Conservation (phyloP, 2,888 invertebrate genomes). For the Helleia helle region DNA sequence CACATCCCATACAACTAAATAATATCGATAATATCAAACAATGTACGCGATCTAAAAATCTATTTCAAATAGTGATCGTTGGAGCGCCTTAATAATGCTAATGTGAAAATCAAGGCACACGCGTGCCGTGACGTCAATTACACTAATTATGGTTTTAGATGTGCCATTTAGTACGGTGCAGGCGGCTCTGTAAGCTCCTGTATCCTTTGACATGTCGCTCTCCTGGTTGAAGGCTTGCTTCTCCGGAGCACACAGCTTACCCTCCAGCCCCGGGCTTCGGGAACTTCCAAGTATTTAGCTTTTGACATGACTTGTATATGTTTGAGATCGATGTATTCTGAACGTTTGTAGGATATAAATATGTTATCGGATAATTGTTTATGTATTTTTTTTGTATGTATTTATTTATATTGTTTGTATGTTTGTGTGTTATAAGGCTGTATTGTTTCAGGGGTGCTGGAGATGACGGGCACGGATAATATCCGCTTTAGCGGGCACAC, state of each 20-base stretch:
- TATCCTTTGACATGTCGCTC: constrained; percentile 4
- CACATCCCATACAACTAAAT: too few relatives aligned
- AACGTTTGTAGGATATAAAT: too few relatives aligned
- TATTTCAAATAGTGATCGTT: background rate
- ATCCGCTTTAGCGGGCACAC: constrained; percentile 98
- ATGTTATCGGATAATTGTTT: background rate
- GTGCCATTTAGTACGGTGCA: constrained; percentile 8
- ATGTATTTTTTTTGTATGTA: background rate
- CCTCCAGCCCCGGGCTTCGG: background rate
- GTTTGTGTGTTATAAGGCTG: too few relatives aligned
- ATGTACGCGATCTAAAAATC: too few relatives aligned
- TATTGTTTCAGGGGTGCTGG: constrained; percentile 86
- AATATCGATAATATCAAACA: too few relatives aligned
- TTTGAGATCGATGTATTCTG: too few relatives aligned
- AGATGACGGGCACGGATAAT: constrained; percentile 88
- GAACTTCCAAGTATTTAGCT: too few relatives aligned
- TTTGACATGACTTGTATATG: too few relatives aligned
- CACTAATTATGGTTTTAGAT: constrained; percentile 11
- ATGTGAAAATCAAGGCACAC: constrained; percentile 15
- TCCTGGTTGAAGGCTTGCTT: constrained; percentile 2
- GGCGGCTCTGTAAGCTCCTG: background rate
- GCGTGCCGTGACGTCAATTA: constrained; percentile 13
- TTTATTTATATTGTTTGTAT: constrained; percentile 23
- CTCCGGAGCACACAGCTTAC: too few relatives aligned
- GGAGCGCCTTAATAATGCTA: constrained; percentile 5